These are phyloP conservation scores for Calcarius lapponicus DNA, from an alignment of 2,797 vertebrate species.

Conservation along the genomic window DNA sequence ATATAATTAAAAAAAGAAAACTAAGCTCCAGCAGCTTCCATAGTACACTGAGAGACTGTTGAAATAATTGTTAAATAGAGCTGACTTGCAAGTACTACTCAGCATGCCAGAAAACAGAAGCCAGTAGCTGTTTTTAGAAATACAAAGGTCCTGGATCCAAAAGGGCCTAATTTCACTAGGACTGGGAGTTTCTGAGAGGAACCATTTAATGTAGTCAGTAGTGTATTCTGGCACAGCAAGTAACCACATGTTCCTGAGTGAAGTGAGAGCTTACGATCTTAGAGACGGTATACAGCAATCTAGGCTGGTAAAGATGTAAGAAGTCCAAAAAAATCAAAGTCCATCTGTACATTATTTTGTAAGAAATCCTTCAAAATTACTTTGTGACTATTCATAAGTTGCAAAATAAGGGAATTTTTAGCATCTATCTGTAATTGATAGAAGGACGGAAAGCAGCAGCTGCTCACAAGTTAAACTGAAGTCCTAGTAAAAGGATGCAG, in stretches of 20 bases:
- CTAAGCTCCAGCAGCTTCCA: neutral
- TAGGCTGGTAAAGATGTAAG: neutral
- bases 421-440: neutral
- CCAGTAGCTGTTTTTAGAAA: neutral
- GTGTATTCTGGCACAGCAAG: conserved; percentile 47
- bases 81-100: conserved; percentile 8
- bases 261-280: neutral
- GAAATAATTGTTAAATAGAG: neutral
- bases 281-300: neutral
- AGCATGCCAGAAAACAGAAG: conserved; percentile 1
- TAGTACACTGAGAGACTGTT: neutral
- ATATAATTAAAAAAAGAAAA: neutral
- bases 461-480: neutral
- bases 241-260: neutral
- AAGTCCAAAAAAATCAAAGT: neutral
- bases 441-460: neutral
- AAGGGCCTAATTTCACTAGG: neutral
- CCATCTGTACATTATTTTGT: neutral
- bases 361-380: neutral
- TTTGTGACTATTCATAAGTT: neutral
- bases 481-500: neutral
- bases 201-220: neutral
- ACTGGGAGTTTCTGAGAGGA: conserved; percentile 1
- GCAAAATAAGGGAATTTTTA: neutral
- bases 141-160: neutral